Evolutionary conservation across 2,797 vertebrate genomes (phyloP), one percentile per base, ranked within the genome.

Genomic region (Jordanella pulchra): DNA sequence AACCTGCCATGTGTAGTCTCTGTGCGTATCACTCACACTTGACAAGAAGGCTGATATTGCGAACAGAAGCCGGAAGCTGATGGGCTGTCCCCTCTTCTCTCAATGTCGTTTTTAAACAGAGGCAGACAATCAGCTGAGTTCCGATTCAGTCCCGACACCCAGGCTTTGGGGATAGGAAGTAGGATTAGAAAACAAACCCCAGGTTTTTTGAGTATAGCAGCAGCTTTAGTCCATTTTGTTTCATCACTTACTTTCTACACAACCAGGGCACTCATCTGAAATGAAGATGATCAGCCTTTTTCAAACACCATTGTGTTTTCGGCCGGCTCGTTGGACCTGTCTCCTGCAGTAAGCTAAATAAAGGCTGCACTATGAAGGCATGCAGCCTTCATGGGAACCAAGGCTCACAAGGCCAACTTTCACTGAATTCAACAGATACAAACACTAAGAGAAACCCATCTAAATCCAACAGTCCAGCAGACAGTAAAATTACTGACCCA

Each of bases 81-180:
- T 4, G 45, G 61, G 39, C 6, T 4, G 56, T 69, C 68, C 72
- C 42, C 54, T 72, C n/a, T 71, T 44, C 70, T 50, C 7, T 67
- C 51, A 30, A 58, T 42, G 35, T 47, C 58, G 56, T 80, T 65
- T 79, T 67, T 83, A 48, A 79, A 78, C 66, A 48, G 25, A 48
- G 25, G 64, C 73, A 47, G 64, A 56, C 14, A 56, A 74, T 67
- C 64, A 71, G 75, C 69, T 63, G 67, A 77, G 76, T 81, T 89
- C 84, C 69, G 69, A 85, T 82, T 81, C 58, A 47, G 64, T 80
- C 71, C 60, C 50, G 76, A 87, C 93, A 93, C 93, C 90, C 93
- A 92, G 90, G 90, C 88, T 73, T 75, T 65, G 78, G 79, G 86
- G 84, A 89, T 91, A 94, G 94, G 94, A 95, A 93, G 88, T 72